Conservation (phyloP, 2,888 invertebrate species). For the Bellardia pandia region DNA sequence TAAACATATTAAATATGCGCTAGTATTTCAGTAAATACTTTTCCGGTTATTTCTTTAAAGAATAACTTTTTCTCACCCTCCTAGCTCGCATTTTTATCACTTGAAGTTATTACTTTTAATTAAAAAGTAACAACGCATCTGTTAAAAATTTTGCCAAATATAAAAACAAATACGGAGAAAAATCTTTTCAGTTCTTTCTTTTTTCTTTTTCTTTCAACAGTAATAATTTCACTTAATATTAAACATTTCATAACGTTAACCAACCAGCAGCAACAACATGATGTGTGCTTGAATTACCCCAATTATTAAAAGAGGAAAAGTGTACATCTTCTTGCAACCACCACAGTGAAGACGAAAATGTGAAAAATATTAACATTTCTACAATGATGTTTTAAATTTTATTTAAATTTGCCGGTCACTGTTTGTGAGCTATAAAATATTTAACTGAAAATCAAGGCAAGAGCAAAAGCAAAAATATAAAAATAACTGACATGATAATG, state of each 20-base stretch:
- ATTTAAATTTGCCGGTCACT: constrained; percentile 14
- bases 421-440: background rate
- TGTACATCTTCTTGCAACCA: background rate
- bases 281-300: constrained; percentile 50
- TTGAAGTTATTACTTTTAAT: constrained; percentile 33
- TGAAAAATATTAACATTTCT: background rate
- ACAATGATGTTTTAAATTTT: background rate
- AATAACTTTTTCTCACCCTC: background rate
- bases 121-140: constrained; percentile 5
- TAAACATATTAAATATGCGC: too few species aligned
- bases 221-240: constrained; percentile 42
- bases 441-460: constrained; percentile 42
- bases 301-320: constrained; percentile 42
- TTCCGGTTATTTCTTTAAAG: too few species aligned
- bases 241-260: constrained; percentile 61
- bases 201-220: constrained; percentile 10
- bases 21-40: too few species aligned
- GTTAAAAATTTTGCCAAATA: background rate
- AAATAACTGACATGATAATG: constrained; percentile 52
- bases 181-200: background rate
- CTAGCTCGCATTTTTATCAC: background rate
- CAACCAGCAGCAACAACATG: constrained; percentile 39
- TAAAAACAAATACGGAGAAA: background rate
- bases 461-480: background rate
- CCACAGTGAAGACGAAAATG: background rate